phyloP scores from a whole-genome alignment of 1,140 invertebrate genomes.

The Trachelipus rathkii region DNA sequence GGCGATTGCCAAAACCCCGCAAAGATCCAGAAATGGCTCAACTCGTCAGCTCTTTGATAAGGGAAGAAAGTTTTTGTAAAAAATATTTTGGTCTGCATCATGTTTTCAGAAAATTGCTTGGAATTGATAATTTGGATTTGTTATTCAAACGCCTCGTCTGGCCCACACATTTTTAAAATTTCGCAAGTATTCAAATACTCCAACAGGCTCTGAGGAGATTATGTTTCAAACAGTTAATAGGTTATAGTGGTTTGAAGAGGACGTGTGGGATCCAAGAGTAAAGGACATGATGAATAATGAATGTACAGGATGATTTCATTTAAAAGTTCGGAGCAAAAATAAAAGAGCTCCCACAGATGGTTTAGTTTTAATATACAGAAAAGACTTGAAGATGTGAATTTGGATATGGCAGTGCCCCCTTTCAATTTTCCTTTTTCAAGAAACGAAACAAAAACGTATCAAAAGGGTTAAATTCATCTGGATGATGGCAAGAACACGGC shows the following conservation, averaged over 20 bases:
- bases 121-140: constrained; percentile 45
- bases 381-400: constrained; percentile 45
- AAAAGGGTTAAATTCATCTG: neutral
- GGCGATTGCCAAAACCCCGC: constrained; percentile 31
- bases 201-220: constrained; percentile 67
- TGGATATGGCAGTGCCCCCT: constrained; percentile 19
- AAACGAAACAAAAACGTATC: constrained; percentile 16
- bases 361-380: constrained; percentile 52
- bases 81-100: constrained; percentile 32
- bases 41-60: constrained; percentile 24
- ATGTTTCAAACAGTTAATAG: constrained; percentile 68
- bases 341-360: constrained; percentile 54
- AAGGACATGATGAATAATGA: constrained; percentile 52
- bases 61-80: constrained; percentile 31
- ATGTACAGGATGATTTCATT: constrained; percentile 54
- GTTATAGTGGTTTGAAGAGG: constrained; percentile 67
- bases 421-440: constrained; percentile 5
- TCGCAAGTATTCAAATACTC: constrained; percentile 53
- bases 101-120: constrained; percentile 32
- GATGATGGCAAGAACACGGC: constrained; percentile 30
- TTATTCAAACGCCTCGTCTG: constrained; percentile 48
- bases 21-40: constrained; percentile 28
- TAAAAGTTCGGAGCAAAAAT: constrained; percentile 49
- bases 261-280: constrained; percentile 55
- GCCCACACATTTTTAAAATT: constrained; percentile 53